Conservation (phyloP, 2,113 vertebrate genomes). For the Actinemys pallida region DNA sequence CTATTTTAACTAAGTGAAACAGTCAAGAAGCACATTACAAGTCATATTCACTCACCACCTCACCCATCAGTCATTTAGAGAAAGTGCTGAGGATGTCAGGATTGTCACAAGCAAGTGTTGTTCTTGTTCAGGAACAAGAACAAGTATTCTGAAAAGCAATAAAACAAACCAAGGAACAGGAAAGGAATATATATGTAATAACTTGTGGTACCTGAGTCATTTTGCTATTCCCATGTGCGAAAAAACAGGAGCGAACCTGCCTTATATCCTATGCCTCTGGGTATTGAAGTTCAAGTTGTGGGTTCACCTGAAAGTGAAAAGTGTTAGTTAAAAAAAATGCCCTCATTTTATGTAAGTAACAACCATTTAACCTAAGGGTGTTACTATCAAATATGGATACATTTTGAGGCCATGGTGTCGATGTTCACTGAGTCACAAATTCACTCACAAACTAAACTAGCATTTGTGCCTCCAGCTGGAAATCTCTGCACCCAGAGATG, state of each 20-base stretch:
- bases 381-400: neutral
- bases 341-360: neutral
- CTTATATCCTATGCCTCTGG: neutral
- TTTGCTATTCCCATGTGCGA: conserved; percentile 1
- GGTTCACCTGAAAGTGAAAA: neutral
- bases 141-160: conserved; percentile 57
- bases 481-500: neutral
- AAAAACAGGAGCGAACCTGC: neutral
- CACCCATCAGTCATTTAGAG: conserved; percentile 67
- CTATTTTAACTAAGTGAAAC: conserved; percentile 64
- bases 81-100: conserved; percentile 68
- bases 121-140: conserved; percentile 61
- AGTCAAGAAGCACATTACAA: conserved; percentile 66
- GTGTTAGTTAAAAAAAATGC: neutral
- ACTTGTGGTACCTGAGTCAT: conserved; percentile 20
- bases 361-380: neutral
- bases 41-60: conserved; percentile 70
- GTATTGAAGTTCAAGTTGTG: neutral
- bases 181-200: conserved; percentile 44
- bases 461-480: neutral
- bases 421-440: neutral
- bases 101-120: conserved; percentile 78
- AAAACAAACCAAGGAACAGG: conserved; percentile 39
- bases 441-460: neutral
- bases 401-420: neutral